Percentiles rank a stretch among this genome's conserved stretches.
Evolutionary conservation across 1,140 invertebrate species (phyloP).

Genomic region (Caenorhabditis tropicalis): DNA sequence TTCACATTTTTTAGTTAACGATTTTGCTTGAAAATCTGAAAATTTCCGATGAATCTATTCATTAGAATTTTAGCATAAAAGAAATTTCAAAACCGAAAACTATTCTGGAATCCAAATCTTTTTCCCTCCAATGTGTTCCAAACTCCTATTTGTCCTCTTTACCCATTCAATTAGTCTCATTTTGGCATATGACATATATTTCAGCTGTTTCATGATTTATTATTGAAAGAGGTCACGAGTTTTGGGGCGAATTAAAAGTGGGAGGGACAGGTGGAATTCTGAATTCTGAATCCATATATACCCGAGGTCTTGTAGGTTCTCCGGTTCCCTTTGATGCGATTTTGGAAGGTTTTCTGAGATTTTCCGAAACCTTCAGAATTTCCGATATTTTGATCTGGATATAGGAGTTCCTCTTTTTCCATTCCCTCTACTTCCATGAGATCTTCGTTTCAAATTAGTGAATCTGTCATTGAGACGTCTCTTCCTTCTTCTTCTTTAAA

Average conservation of each 20-base stretch:
- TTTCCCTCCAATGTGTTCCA: neutral
- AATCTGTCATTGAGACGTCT: neutral
- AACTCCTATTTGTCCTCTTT: neutral
- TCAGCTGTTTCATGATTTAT: slow-evolving; percentile 14
- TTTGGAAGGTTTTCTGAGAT: too few relatives aligned
- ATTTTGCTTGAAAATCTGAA: too few relatives aligned
- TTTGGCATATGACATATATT: neutral
- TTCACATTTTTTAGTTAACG: too few relatives aligned
- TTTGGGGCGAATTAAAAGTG: neutral
- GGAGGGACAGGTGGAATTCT: neutral
- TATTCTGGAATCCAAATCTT: too few relatives aligned
- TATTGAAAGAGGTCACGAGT: neutral
- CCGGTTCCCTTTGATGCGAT: too few relatives aligned
- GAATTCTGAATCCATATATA: too few relatives aligned
- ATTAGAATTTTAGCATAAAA: too few relatives aligned
- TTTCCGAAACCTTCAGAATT: too few relatives aligned
- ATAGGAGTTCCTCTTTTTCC: neutral
- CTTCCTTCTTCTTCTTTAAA: neutral
- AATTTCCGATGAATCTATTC: too few relatives aligned
- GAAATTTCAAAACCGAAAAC: too few relatives aligned
- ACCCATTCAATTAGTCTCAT: neutral
- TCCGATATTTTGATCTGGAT: too few relatives aligned
- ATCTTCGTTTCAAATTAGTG: neutral
- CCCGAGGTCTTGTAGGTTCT: too few relatives aligned
- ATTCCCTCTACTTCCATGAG: neutral